phyloP scores from a whole-genome alignment of 2,888 invertebrate genomes.

The Synergus japonicus region DNA sequence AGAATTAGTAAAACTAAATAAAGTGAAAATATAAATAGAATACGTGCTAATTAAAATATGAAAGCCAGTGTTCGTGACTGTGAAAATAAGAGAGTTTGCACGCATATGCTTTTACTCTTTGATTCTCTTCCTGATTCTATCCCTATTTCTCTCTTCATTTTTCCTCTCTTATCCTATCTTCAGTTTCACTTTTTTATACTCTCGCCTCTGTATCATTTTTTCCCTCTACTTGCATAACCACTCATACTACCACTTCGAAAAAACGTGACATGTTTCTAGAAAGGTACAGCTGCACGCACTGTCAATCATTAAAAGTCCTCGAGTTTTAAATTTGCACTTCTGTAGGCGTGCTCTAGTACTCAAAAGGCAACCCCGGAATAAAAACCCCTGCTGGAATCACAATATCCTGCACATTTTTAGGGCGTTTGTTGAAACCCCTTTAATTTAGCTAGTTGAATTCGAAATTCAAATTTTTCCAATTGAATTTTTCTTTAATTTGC shows the following conservation, averaged over 20 bases:
- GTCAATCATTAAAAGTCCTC: conserved; percentile 24
- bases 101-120: background rate
- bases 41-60: background rate
- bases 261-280: background rate
- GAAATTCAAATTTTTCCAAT: background rate
- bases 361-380: background rate
- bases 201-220: conserved; percentile 43
- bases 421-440: background rate
- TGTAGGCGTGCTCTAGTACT: conserved; percentile 21
- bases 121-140: background rate
- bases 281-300: conserved; percentile 9
- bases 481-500: background rate
- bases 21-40: background rate
- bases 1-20: background rate
- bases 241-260: conserved; percentile 15
- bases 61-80: background rate
- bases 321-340: conserved; percentile 5
- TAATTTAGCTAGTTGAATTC: background rate
- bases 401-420: background rate
- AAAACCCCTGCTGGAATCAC: background rate
- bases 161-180: background rate
- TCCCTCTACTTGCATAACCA: conserved; percentile 33
- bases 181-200: conserved; percentile 15
- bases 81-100: conserved; percentile 5
- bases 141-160: background rate